These are phyloP conservation scores for Alethe diademata DNA, from an alignment of 2,113 vertebrate genomes.

Conservation along the genomic window DNA sequence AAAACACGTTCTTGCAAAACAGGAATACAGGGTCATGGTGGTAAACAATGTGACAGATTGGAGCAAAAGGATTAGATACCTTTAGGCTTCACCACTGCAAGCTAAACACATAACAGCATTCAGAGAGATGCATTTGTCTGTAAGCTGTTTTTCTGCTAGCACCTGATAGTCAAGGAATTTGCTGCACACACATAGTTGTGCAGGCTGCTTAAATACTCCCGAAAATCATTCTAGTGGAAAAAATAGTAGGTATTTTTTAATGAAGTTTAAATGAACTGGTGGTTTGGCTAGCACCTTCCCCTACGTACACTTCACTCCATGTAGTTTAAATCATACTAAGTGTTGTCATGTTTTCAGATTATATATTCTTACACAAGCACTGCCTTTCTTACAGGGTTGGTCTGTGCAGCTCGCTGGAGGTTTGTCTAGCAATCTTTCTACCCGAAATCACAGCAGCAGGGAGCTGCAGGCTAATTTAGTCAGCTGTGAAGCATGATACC, in stretches of 20 bases:
- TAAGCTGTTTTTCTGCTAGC: conserved; percentile 5
- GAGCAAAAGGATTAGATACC: conserved; percentile 2
- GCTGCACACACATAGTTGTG: background rate
- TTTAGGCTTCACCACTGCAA: background rate
- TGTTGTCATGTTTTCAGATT: background rate
- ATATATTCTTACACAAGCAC: background rate
- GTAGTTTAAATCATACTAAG: background rate
- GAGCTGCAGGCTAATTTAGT: conserved; percentile 14
- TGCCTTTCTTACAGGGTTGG: background rate
- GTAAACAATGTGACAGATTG: background rate
- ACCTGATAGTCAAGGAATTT: conserved; percentile 31
- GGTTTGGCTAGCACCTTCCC: background rate
- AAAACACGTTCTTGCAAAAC: background rate
- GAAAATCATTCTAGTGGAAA: background rate
- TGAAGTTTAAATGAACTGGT: background rate
- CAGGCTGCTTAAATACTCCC: background rate
- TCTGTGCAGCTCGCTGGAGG: background rate
- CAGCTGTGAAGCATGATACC: background rate
- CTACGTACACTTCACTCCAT: background rate
- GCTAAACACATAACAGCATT: background rate
- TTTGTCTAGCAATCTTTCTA: background rate
- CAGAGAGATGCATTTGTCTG: background rate
- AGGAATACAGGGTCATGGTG: background rate
- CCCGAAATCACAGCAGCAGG: background rate
- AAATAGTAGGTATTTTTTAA: background rate